These are phyloP conservation scores for Tetramorium parvispinum DNA, from an alignment of 1,140 invertebrate genomes.

Conservation along the genomic window DNA sequence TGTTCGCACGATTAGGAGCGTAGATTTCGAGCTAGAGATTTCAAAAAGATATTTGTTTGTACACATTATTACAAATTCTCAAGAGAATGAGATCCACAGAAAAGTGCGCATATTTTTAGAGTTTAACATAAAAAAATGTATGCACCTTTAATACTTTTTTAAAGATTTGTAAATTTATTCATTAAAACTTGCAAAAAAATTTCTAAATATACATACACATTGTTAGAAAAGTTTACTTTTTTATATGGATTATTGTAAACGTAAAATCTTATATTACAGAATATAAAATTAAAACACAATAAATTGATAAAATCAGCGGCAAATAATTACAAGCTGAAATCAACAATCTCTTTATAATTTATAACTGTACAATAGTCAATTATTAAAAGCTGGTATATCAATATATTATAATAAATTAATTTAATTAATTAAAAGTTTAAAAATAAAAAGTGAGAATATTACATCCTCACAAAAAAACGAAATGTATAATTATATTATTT, in stretches of 20 bases:
- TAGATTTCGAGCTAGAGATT: not conserved
- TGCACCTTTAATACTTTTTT: not conserved
- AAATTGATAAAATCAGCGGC: slow-evolving; percentile 22
- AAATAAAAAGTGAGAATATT: not conserved
- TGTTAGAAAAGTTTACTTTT: not conserved
- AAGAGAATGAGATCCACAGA: not conserved
- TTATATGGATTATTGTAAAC: not conserved
- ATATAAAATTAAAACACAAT: not conserved
- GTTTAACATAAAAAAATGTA: not conserved
- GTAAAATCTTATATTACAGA: not conserved
- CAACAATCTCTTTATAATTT: not conserved
- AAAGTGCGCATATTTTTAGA: not conserved
- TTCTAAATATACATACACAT: not conserved
- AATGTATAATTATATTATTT: slow-evolving; percentile 5
- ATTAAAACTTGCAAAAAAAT: not conserved
- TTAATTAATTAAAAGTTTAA: slow-evolving; percentile 29
- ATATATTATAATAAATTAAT: not conserved
- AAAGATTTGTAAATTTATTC: not conserved
- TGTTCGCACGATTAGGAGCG: not conserved
- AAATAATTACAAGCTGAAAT: not conserved
- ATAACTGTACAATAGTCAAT: slow-evolving; percentile 4
- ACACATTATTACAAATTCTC: too few relatives aligned
- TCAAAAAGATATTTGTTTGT: not conserved
- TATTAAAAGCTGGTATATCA: slow-evolving; percentile 3
- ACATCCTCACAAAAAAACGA: not conserved